Base-by-base conservation (phyloP, 2,113 vertebrate species). In the Zapornia atra region DNA sequence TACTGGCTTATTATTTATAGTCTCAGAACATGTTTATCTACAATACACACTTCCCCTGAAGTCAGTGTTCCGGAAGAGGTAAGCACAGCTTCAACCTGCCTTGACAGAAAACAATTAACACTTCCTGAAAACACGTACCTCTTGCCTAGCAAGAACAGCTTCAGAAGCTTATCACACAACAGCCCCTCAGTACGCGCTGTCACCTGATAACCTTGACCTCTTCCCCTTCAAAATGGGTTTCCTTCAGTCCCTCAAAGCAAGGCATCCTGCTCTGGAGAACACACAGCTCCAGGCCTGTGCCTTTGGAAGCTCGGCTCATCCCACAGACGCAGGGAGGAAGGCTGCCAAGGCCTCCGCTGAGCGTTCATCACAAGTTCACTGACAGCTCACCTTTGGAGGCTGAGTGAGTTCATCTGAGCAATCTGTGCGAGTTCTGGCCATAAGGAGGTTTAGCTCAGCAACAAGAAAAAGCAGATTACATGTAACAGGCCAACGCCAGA, bases 291-390 rank as follows among this genome's bases (percentile, higher is more conserved):
- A 22, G 28, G 21, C 22, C 2, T 16, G 1, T 36, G 3, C 17
- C 4, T 46, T 1, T 20, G 31, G 9, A 31, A 68, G 48, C 48
- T 65, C 50, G 6, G 17, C 44, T 21, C 88, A 44, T 5, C 18
- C 22, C 80, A 16, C 66, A 44, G 80, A 36, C 4, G 69, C 42
- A 6, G 22, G 38, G 53, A 89, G 77, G 64, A 88, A 51, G n/a
- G 83, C 28, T 93, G 92, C 94, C 88, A 94, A 34, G 90, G 36
- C 79, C 82, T 59, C 77, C 15, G 72, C 77, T 22, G 92, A 76
- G 94, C 54, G 7, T 4, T 63, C 59, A 28, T 31, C n/a, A 42
- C 63, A 8, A 61, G 36, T 82, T 86, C 85, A 63, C 50, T 20
- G 1, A 54, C 65, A 82, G 10, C 86, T 33, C 15, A 9, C 51